phyloP scores from a whole-genome alignment of 2,113 vertebrate genomes.

The Dicerorhinus sumatrensis region DNA sequence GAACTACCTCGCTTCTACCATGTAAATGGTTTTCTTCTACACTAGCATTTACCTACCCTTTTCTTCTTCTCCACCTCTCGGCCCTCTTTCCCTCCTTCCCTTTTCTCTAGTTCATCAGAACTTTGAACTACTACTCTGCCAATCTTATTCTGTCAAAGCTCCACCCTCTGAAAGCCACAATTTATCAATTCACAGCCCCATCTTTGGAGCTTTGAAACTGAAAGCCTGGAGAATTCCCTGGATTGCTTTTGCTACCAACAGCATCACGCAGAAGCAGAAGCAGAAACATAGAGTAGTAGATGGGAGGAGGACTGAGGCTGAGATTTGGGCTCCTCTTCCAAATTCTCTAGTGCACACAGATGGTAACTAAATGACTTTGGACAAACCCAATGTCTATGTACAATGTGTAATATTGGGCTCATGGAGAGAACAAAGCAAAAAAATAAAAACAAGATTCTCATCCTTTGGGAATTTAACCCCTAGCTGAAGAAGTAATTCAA shows the following conservation, averaged over 20 bases:
- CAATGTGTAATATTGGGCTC: not conserved
- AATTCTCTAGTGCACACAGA: not conserved
- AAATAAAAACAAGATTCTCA: not conserved
- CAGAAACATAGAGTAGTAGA: not conserved
- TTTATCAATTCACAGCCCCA: not conserved
- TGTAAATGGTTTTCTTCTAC: not conserved
- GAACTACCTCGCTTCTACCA: not conserved
- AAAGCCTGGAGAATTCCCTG: not conserved
- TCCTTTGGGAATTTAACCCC: not conserved
- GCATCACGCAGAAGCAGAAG: not conserved
- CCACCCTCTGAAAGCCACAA: not conserved
- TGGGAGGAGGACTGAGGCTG: not conserved
- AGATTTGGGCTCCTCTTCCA: not conserved
- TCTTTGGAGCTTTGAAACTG: not conserved
- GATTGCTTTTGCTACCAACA: not conserved
- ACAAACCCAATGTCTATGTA: not conserved
- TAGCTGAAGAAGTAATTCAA: constrained; percentile 51
- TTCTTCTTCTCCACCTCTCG: not conserved
- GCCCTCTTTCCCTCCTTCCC: not conserved
- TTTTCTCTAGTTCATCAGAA: not conserved
- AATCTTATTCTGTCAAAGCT: not conserved
- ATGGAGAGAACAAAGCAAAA: constrained; percentile 16
- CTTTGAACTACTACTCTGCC: not conserved
- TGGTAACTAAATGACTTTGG: not conserved
- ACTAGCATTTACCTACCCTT: not conserved